These are phyloP conservation scores for Euzetes globulus DNA, from an alignment of 2,888 invertebrate species.

Conservation along the genomic window DNA sequence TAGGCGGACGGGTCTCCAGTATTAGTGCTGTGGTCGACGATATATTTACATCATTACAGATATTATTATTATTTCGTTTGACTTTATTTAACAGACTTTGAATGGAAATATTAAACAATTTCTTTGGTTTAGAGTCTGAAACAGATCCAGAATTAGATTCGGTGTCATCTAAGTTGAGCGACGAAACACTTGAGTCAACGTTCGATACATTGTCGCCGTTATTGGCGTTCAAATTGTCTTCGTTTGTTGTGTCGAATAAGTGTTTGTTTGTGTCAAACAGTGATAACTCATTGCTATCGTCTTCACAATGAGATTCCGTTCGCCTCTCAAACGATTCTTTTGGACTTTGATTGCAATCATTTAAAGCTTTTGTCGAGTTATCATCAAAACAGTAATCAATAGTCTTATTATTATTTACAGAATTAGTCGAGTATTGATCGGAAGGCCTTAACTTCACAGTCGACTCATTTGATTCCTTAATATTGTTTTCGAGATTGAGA, in stretches of 20 bases:
- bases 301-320: constrained; percentile 14
- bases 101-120: constrained; percentile 19
- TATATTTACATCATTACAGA: constrained; percentile 32
- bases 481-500: neutral
- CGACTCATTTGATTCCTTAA: neutral
- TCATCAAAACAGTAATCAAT: neutral
- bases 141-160: constrained; percentile 13
- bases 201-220: constrained; percentile 3
- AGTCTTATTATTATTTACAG: neutral
- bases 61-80: constrained; percentile 30
- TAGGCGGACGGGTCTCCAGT: constrained; percentile 57
- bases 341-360: neutral
- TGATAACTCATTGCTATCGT: constrained; percentile 16
- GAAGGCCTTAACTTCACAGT: neutral
- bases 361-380: neutral
- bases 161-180: constrained; percentile 16
- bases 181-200: constrained; percentile 6
- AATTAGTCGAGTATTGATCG: neutral
- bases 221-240: neutral
- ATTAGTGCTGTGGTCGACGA: constrained; percentile 44
- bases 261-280: constrained; percentile 13
- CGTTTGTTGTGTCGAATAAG: neutral
- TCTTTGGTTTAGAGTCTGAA: constrained; percentile 29
- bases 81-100: constrained; percentile 23
- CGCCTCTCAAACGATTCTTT: neutral